A percentile compares a stretch with the other conserved stretches of the same genome.
Conservation (phyloP, 1,140 invertebrate species). For the Heliconius congener region DNA sequence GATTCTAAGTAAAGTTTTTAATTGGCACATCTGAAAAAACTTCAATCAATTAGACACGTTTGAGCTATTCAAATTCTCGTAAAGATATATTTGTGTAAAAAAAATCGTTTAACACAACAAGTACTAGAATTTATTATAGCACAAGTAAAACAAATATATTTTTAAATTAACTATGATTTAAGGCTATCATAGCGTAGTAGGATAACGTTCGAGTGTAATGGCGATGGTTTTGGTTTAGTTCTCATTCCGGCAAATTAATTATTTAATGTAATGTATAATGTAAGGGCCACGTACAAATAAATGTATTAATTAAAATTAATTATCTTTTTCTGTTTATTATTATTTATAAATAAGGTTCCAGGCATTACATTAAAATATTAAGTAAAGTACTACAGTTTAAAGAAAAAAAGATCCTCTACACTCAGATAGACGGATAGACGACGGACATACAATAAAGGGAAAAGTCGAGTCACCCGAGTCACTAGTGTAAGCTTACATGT, state of each 20-base stretch:
- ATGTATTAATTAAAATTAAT: not conserved
- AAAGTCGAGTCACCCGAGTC: not conserved
- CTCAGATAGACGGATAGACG: not conserved
- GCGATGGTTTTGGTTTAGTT: too few relatives aligned
- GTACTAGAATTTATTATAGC: not conserved
- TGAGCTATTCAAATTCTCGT: not conserved
- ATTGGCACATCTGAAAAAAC: not conserved
- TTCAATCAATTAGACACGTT: not conserved
- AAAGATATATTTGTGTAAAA: not conserved
- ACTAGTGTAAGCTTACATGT: constrained; percentile 8
- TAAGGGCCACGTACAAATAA: too few relatives aligned
- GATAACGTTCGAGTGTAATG: too few relatives aligned
- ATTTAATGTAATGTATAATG: too few relatives aligned
- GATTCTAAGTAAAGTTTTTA: not conserved
- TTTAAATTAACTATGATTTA: not conserved
- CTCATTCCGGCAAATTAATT: not conserved
- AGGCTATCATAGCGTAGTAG: too few relatives aligned
- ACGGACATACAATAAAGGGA: not conserved
- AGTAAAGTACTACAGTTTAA: not conserved
- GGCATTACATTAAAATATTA: not conserved
- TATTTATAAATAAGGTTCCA: not conserved
- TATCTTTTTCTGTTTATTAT: not conserved
- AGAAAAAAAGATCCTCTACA: not conserved
- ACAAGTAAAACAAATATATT: not conserved
- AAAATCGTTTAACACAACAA: not conserved